Percentiles rank a stretch among this genome's conserved stretches.
phyloP scores from a whole-genome alignment of 1,140 invertebrate species.

The Bursaphelenchus mucronatus region DNA sequence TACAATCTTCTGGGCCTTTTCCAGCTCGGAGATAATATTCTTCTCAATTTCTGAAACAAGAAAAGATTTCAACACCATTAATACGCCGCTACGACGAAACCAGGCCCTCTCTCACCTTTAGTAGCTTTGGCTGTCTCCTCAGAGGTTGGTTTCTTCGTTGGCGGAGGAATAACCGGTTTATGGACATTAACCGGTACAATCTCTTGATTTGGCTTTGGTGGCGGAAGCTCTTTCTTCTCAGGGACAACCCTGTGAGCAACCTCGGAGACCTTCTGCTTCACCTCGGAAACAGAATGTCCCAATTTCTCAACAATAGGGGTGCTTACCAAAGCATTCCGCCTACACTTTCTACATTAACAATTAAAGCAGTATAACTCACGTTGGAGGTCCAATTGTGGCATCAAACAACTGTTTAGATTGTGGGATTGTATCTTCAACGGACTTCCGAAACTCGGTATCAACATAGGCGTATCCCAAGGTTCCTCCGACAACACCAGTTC shows the following conservation, averaged over 20 bases:
- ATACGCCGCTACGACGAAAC: background rate
- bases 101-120: background rate
- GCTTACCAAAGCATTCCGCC: background rate
- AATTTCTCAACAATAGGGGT: conserved; percentile 1
- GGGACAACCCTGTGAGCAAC: background rate
- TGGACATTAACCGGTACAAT: conserved; percentile 16
- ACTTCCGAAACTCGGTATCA: conserved; percentile 8
- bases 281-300: background rate
- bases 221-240: background rate
- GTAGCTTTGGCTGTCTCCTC: background rate
- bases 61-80: background rate
- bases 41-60: conserved; percentile 29
- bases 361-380: conserved; percentile 1
- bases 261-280: background rate
- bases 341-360: background rate
- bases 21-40: conserved; percentile 28
- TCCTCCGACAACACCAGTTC: no score
- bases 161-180: background rate
- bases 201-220: background rate
- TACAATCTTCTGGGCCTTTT: conserved; percentile 40
- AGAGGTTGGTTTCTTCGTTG: background rate
- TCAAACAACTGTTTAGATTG: conserved; percentile 22
- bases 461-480: no score
- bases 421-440: conserved; percentile 18
- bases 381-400: conserved; percentile 14